Evolutionary conservation across 2,113 vertebrate species (phyloP).

Genomic region (Anthoscopus minutus): DNA sequence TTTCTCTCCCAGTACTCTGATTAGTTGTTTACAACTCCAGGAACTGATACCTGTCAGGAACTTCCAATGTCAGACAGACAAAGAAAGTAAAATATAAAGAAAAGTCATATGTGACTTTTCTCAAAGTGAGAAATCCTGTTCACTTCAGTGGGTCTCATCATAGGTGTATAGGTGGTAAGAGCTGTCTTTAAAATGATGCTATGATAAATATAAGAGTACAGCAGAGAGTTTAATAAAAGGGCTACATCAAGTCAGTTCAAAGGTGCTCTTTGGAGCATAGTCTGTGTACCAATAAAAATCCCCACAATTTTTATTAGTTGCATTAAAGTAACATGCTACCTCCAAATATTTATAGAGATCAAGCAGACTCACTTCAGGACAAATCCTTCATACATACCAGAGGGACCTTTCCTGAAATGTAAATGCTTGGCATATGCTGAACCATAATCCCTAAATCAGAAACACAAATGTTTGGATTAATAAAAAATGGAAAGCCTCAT

Average conservation of each 20-base stretch:
- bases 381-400: slow-evolving; percentile 20
- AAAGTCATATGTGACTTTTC: background rate
- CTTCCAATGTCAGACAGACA: background rate
- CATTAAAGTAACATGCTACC: background rate
- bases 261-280: background rate
- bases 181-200: background rate
- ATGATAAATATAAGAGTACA: background rate
- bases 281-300: background rate
- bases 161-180: background rate
- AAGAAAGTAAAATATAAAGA: background rate
- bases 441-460: slow-evolving; percentile 35
- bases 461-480: slow-evolving; percentile 53
- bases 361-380: slow-evolving; percentile 22
- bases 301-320: slow-evolving; percentile 12
- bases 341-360: slow-evolving; percentile 58
- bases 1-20: background rate
- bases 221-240: background rate
- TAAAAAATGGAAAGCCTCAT: background rate
- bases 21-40: background rate
- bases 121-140: background rate
- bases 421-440: slow-evolving; percentile 38
- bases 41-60: background rate
- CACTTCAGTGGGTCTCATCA: background rate
- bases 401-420: slow-evolving; percentile 22
- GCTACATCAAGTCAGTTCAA: background rate